Percentiles rank a stretch among this genome's conserved stretches.
These are phyloP conservation scores for Tuta absoluta DNA, from an alignment of 2,888 invertebrate species.

Conservation along the genomic window DNA sequence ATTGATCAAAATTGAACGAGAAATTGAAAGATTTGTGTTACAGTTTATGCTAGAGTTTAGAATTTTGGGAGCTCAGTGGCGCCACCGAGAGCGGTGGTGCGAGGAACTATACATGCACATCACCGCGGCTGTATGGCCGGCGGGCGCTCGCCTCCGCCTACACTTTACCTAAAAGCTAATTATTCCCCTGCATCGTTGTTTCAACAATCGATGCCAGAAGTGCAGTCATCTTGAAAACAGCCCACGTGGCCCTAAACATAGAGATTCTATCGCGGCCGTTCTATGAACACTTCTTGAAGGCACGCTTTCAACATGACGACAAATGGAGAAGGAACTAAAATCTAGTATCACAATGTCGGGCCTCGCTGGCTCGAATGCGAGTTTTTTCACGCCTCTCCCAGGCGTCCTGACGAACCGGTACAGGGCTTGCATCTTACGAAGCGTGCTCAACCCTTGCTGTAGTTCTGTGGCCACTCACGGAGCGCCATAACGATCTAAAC, in stretches of 20 bases:
- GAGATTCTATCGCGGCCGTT: constrained; percentile 53
- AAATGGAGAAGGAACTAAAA: constrained; percentile 78
- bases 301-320: constrained; percentile 59
- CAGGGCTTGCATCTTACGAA: constrained; percentile 15
- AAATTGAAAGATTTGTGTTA: constrained; percentile 74
- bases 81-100: constrained; percentile 76
- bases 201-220: constrained; percentile 60
- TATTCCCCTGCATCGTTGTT: constrained; percentile 72
- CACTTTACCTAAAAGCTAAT: constrained; percentile 77
- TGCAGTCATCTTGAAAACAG: constrained; percentile 58
- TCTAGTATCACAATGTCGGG: constrained; percentile 81
- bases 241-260: constrained; percentile 51
- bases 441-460: not conserved
- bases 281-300: constrained; percentile 34
- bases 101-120: constrained; percentile 81
- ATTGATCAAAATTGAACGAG: constrained; percentile 67
- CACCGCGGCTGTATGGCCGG: constrained; percentile 77
- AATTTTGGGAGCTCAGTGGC: constrained; percentile 77
- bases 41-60: constrained; percentile 78
- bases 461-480: not conserved
- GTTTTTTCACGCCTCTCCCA: constrained; percentile 60
- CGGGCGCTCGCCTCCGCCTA: constrained; percentile 64
- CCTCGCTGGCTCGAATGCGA: constrained; percentile 69
- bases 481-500: not conserved
- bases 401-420: constrained; percentile 42